A percentile compares a stretch with the other conserved stretches of the same genome.
Conservation (phyloP, 2,113 vertebrate genomes). For the Chamaea fasciata region DNA sequence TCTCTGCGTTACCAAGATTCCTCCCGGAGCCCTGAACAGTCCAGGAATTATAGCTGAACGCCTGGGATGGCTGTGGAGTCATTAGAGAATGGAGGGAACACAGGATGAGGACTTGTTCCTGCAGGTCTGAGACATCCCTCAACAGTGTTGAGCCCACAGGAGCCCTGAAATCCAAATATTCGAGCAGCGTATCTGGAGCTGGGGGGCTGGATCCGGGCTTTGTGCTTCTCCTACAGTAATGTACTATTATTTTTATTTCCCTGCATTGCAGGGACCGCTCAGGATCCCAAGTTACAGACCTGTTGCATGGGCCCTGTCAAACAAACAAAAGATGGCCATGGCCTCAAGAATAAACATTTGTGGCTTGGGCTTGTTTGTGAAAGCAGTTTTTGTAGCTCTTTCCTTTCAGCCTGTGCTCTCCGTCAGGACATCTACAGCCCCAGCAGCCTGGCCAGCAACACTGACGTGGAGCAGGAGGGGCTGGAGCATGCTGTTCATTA, state of each 20-base stretch:
- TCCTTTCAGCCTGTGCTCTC: background rate
- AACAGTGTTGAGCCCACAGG: background rate
- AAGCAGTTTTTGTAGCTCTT: background rate
- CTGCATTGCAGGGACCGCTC: background rate
- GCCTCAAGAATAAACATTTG: background rate
- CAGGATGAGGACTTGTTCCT: background rate
- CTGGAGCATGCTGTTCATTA: background rate
- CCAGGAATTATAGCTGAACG: background rate
- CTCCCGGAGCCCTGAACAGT: background rate
- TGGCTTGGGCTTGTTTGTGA: background rate
- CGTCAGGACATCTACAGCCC: background rate
- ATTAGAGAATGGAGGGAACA: background rate
- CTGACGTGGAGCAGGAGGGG: background rate
- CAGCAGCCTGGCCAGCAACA: background rate
- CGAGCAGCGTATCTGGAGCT: accelerated
- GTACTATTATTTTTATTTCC: background rate
- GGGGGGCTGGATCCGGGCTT: background rate
- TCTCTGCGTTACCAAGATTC: background rate
- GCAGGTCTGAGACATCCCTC: background rate
- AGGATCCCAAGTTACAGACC: background rate
- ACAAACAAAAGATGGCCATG: background rate
- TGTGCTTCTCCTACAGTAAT: background rate
- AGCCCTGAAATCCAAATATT: background rate
- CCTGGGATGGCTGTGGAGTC: background rate
- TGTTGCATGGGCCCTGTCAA: background rate